Conservation (phyloP, 64 coral and sea anemone species). For the Stylophora pistillata region DNA sequence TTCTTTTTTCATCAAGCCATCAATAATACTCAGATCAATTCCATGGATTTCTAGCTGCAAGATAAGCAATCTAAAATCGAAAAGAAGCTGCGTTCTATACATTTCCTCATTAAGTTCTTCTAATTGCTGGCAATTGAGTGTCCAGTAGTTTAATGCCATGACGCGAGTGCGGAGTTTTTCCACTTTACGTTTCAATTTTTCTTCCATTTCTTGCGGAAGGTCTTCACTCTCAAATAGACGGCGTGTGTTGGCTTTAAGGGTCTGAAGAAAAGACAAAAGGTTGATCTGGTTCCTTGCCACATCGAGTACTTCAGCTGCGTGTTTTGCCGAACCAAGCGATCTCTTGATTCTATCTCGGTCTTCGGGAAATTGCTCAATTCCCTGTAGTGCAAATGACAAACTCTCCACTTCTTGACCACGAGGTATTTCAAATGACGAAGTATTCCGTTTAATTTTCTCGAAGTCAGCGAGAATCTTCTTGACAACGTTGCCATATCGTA, state of each 20-base stretch:
- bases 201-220: too few relatives aligned
- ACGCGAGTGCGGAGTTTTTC: conserved; percentile 18
- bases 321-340: neutral
- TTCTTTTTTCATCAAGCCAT: too few relatives aligned
- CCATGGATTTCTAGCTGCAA: neutral
- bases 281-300: conserved; percentile 62
- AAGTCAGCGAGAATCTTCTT: conserved; percentile 56
- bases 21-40: too few relatives aligned
- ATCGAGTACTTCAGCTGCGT: conserved; percentile 55
- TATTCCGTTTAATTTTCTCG: conserved; percentile 47
- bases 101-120: conserved; percentile 74
- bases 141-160: too few relatives aligned
- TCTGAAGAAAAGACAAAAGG: conserved; percentile 25
- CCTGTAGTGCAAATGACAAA: too few relatives aligned
- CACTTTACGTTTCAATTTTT: neutral
- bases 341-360: neutral
- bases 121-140: too few relatives aligned
- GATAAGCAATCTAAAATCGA: neutral
- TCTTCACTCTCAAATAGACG: too few relatives aligned
- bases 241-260: conserved; percentile 7
- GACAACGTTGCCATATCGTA: conserved; percentile 67
- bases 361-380: neutral
- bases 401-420: neutral
- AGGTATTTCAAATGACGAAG: too few relatives aligned
- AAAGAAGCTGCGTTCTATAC: conserved; percentile 18